phyloP scores from a whole-genome alignment of 2,888 invertebrate species.

The Synanthedon andrenaeformis region DNA sequence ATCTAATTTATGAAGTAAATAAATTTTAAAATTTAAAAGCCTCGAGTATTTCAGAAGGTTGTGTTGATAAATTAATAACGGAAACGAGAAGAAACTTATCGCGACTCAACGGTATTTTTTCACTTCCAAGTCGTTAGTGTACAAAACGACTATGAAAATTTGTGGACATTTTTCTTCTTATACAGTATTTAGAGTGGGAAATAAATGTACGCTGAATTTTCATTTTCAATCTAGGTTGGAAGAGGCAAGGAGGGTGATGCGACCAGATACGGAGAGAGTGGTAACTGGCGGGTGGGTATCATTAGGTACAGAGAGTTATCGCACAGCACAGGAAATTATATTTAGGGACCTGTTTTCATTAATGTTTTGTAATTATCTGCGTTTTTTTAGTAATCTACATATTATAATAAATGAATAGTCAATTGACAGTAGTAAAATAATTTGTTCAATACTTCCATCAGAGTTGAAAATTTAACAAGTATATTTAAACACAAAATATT shows the following conservation, averaged over 20 bases:
- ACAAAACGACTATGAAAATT: conserved; percentile 36
- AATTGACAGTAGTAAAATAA: too few species aligned
- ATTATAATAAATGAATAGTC: too few species aligned
- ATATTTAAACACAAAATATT: too few species aligned
- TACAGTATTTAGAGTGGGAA: conserved; percentile 43
- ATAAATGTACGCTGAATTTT: conserved; percentile 61
- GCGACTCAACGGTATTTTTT: conserved; percentile 15
- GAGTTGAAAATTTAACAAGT: too few species aligned
- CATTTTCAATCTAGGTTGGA: conserved; percentile 68
- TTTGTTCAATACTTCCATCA: too few species aligned
- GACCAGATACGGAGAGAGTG: conserved; percentile 49
- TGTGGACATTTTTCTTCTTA: conserved; percentile 49
- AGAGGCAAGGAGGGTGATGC: conserved; percentile 52
- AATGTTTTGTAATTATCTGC: background rate
- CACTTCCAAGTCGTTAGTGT: conserved; percentile 22
- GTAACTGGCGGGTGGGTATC: conserved; percentile 68
- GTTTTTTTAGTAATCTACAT: too few species aligned
- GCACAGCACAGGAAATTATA: background rate
- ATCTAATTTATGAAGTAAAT: conserved; percentile 4
- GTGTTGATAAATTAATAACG: conserved; percentile 5
- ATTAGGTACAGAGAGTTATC: background rate
- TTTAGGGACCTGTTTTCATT: background rate
- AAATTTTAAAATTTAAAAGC: background rate
- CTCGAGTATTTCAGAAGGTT: background rate
- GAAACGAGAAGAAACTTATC: conserved; percentile 8